Percentiles rank a stretch among this genome's conserved stretches.
Conservation (phyloP, 2,113 vertebrate species). For the Lichenostomus cassidix region DNA sequence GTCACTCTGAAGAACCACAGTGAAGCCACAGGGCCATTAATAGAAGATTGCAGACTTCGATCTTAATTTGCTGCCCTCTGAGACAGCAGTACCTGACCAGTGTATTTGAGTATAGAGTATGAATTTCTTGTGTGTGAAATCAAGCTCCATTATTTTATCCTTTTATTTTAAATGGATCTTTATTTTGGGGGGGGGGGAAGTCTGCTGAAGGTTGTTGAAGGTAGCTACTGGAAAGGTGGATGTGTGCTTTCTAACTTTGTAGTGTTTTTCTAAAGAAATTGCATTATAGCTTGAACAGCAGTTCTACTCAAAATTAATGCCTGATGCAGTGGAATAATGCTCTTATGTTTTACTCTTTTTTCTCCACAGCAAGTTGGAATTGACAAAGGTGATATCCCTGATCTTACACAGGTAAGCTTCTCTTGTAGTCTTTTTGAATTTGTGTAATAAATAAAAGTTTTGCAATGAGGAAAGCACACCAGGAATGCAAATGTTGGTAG, state of each 20-base stretch:
- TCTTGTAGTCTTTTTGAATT: neutral
- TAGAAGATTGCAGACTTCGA: neutral
- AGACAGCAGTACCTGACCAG: neutral
- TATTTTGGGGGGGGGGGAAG: neutral
- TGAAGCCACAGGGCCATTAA: neutral
- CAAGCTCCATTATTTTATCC: neutral
- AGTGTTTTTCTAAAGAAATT: neutral
- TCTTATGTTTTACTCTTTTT: conserved; percentile 33
- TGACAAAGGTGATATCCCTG: conserved; percentile 98
- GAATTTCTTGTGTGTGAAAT: neutral
- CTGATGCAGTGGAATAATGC: neutral
- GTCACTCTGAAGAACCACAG: neutral
- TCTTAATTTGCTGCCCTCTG: neutral
- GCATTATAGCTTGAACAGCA: neutral
- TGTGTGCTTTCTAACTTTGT: neutral
- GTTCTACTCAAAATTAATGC: neutral
- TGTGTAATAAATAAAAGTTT: neutral
- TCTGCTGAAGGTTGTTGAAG: neutral
- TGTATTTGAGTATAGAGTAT: neutral
- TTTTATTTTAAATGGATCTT: neutral
- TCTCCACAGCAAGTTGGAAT: conserved; percentile 94
- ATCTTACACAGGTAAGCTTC: conserved; percentile 92
- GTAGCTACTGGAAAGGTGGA: neutral
- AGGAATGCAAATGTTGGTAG: neutral
- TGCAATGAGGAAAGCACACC: neutral